Conservation (phyloP, 2,797 vertebrate genomes). For the Amblyraja radiata region DNA sequence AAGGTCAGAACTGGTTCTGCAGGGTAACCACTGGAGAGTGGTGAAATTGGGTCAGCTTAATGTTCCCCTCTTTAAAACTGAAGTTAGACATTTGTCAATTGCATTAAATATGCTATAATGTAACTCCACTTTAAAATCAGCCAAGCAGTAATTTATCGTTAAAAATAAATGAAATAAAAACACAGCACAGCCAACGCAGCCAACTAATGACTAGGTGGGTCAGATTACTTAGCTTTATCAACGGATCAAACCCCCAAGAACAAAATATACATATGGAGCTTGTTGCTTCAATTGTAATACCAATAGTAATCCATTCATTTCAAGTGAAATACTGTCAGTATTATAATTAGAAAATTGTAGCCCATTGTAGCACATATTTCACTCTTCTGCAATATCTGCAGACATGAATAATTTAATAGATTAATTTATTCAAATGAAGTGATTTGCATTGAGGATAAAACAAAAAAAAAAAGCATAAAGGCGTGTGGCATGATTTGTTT, state of each 20-base stretch:
- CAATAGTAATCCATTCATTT: neutral
- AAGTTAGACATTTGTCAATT: neutral
- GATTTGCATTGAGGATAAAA: neutral
- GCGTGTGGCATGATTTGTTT: neutral
- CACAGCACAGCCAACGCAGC: neutral
- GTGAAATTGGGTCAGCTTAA: neutral
- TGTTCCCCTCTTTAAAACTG: neutral
- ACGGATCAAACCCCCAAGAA: slow-evolving; percentile 2
- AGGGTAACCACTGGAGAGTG: neutral
- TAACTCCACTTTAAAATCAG: neutral
- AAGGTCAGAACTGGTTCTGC: neutral
- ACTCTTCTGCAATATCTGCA: neutral
- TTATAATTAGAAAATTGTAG: neutral
- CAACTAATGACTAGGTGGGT: neutral
- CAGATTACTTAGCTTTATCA: neutral
- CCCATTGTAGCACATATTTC: neutral
- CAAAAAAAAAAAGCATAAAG: neutral
- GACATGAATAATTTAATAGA: neutral
- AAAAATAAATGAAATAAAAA: neutral
- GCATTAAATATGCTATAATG: neutral
- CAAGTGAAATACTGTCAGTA: neutral
- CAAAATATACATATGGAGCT: neutral
- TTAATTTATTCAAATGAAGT: slow-evolving; percentile 4
- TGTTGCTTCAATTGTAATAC: neutral
- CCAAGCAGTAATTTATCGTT: neutral